A percentile compares a stretch with the other conserved stretches of the same genome.
These are phyloP conservation scores for Amiota minor DNA, from an alignment of 2,888 invertebrate genomes.

Conservation along the genomic window DNA sequence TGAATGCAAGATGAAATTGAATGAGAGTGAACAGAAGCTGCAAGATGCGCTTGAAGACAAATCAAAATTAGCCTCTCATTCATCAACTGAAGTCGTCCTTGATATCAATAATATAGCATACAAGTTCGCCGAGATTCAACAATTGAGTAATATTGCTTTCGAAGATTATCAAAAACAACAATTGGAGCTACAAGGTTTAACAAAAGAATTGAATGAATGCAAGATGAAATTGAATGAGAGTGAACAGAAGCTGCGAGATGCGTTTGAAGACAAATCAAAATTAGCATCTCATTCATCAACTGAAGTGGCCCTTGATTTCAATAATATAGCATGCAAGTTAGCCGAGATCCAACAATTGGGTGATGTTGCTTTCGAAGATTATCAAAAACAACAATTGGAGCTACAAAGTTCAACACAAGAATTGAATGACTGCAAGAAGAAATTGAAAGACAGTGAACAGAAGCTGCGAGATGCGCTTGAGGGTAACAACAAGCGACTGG, in stretches of 20 bases:
- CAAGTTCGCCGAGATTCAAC: constrained; percentile 44
- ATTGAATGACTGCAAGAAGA: constrained; percentile 27
- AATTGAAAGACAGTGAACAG: constrained; percentile 34
- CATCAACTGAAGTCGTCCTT: background rate
- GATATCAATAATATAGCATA: constrained; percentile 40
- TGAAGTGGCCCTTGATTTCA: constrained; percentile 28
- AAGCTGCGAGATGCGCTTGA: constrained; percentile 35
- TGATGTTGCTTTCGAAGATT: constrained; percentile 42
- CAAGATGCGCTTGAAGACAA: constrained; percentile 32
- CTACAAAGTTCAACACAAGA: constrained; percentile 34
- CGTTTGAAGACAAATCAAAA: constrained; percentile 34
- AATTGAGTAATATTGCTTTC: constrained; percentile 38
- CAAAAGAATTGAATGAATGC: constrained; percentile 34
- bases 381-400: constrained; percentile 36
- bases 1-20: constrained; percentile 26
- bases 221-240: constrained; percentile 28
- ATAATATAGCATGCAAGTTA: constrained; percentile 41
- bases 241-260: constrained; percentile 34
- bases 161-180: constrained; percentile 44
- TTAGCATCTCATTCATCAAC: background rate
- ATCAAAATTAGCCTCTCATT: constrained; percentile 7
- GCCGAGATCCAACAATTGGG: constrained; percentile 43
- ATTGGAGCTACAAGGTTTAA: constrained; percentile 4
- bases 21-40: constrained; percentile 36
- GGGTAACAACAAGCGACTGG: constrained; percentile 1